Base-by-base conservation (phyloP, 2,113 vertebrate species). In the Orthonyx spaldingii region DNA sequence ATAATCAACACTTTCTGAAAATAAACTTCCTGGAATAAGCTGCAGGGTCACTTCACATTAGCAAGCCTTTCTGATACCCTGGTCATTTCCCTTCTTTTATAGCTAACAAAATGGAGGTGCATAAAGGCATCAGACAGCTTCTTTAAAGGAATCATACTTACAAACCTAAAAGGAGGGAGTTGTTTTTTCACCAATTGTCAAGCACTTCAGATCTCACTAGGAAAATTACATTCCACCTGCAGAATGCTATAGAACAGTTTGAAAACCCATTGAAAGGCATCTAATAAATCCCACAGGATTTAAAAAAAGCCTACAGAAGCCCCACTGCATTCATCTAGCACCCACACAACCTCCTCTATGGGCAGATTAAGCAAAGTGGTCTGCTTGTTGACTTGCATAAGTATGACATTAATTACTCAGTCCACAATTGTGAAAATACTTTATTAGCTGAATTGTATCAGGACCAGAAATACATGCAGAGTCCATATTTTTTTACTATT, bases 1-100 rank as follows among this genome's bases (percentile, higher is more conserved):
- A 84, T 74, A 79, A 64, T 64, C 65, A 83, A 93, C 32, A 11
- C 37, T 90, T 90, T 41, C 69, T 85, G 61, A 95, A 96, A 96
- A 95, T 84, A 93, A 94, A 68, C 41, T 70, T 93, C 74, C 66
- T 66, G 78, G 75, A 91, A 94, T 55, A 72, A 80, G 27, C 19
- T 72, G 20, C 39, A 59, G 42, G 75, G 68, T 80, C 89, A 72
- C 23, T 76, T 79, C 19, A 2, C 39, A 79, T 60, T 50, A 74
- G 33, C 26, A 65, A 91, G 28, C 30, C 42, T 35, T 95, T 80
- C 63, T 82, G 84, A 50, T 57, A 95, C 4, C 57, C 57, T 53
- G 30, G 23, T 24, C 27, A 20, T 41, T 79, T 71, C 47, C 18
- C 9, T 35, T 74, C 44, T 86, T 49, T 55, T 59, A 85, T 1